phyloP scores from a whole-genome alignment of 1,140 invertebrate species.

The Pseudomyrmex flavicornis region DNA sequence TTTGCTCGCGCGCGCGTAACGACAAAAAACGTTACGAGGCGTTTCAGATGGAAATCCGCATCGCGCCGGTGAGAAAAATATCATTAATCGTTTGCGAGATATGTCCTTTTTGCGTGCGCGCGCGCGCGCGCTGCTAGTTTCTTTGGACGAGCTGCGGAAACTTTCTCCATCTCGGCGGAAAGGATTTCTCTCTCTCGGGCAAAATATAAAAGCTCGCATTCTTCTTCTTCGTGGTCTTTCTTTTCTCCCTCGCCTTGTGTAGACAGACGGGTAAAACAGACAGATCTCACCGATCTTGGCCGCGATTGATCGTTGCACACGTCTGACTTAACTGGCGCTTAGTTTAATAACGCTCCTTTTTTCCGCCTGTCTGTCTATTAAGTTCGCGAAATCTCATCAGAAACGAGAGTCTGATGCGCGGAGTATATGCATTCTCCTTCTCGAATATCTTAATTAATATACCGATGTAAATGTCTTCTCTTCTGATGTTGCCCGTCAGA shows the following conservation, averaged over 20 bases:
- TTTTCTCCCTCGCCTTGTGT: background rate
- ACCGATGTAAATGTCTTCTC: slow-evolving; percentile 9
- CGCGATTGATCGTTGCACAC: background rate
- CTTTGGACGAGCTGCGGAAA: slow-evolving; percentile 27
- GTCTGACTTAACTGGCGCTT: slow-evolving; percentile 37
- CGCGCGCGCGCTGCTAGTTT: slow-evolving; percentile 42
- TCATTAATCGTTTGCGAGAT: background rate
- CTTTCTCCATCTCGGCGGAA: slow-evolving; percentile 63
- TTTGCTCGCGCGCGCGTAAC: too few relatives aligned
- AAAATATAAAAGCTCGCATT: slow-evolving; percentile 47
- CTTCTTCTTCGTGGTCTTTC: slow-evolving; percentile 42
- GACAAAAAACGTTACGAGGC: too few relatives aligned
- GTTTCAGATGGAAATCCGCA: background rate
- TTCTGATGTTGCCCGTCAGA: too few relatives aligned
- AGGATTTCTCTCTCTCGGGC: slow-evolving; percentile 64
- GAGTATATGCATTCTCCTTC: slow-evolving; percentile 29
- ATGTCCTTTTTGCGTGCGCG: slow-evolving; percentile 15
- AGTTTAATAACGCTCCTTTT: slow-evolving; percentile 30
- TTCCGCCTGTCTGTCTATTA: slow-evolving; percentile 74
- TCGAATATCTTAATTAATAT: slow-evolving; percentile 16
- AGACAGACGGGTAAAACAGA: background rate
- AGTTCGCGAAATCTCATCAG: slow-evolving; percentile 66
- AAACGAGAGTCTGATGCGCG: slow-evolving; percentile 56
- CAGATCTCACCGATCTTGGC: background rate
- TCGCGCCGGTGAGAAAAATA: background rate